A percentile compares a stretch with the other conserved stretches of the same genome.
Evolutionary conservation across 2,888 invertebrate species (phyloP).

Genomic region (Metacarcinus magister): DNA sequence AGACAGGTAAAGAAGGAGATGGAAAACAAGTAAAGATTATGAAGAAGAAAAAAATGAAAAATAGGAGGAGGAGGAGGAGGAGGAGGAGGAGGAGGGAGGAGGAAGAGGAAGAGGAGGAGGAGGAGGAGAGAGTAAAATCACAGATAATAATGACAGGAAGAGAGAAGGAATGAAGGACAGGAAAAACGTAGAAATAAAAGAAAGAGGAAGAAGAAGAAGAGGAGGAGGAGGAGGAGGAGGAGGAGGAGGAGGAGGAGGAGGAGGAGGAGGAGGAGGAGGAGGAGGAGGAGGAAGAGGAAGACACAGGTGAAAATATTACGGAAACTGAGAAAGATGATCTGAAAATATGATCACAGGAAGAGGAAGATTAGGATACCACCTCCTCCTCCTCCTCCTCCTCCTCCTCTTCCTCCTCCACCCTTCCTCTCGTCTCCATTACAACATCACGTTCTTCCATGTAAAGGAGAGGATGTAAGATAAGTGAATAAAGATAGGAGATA

Average conservation of each 20-base stretch:
- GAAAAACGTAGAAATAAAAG: too few relatives aligned
- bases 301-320: background rate
- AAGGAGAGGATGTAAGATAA: too few relatives aligned
- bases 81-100: too few relatives aligned
- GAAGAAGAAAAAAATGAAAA: background rate
- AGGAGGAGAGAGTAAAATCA: too few relatives aligned
- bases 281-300: background rate
- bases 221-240: background rate
- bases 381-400: background rate
- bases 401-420: background rate
- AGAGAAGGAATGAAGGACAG: too few relatives aligned
- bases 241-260: slow-evolving; percentile 12
- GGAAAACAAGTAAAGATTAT: too few relatives aligned
- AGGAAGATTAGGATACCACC: background rate
- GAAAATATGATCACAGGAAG: background rate
- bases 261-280: slow-evolving; percentile 26
- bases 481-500: background rate
- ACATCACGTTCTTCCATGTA: background rate
- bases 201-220: background rate
- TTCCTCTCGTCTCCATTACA: background rate
- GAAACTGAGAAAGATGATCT: background rate
- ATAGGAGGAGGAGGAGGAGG: too few relatives aligned
- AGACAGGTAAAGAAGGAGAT: background rate
- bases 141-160: too few relatives aligned
- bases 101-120: too few relatives aligned